Base-by-base conservation (phyloP, 2,888 invertebrate genomes). In the Cryptus armator region DNA sequence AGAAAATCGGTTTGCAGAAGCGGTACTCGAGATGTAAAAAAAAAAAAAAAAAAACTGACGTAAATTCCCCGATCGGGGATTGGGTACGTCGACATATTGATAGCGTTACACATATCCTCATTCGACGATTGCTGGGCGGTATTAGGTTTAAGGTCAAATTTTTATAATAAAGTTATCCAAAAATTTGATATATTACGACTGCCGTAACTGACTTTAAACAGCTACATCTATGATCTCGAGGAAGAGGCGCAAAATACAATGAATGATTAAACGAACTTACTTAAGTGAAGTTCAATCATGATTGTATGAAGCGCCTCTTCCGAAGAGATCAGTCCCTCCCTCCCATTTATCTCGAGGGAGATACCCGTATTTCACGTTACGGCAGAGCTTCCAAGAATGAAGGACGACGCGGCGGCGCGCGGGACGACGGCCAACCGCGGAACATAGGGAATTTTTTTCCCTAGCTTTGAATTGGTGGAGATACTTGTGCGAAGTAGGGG, bases 171-270 rank as follows among this genome's bases (percentile, higher is more conserved):
- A 37, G 37, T 37, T 37, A 37, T 37, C 37, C 37, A 37, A 37
- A 37, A 37, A 37, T 37, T 37, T 37, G 6, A 37, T 37, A 37
- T 37, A 37, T 37, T 5, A 37, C 48, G 48, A 48, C 14, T 51
- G 56, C 77, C 77, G 56, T 77, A 77, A 77, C 67, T 10, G 19
- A 4, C 71, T 79, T 72, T 44, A 44, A 72, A 72, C 66, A 53
- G 24, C 72, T 72, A 72, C 71, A 44, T 37, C 62, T 37, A 9
- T 70, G 62, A 78, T 78, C 78, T 70, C 62, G 37, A 70, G 70
- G 70, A 78, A 70, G 62, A 78, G 68, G 62, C 78, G 70, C 37
- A 19, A 19, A 62, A 78, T 78, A 78, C 75, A 66, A 76, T 64
- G 37, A 37, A 37, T 37, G 3, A 37, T 37, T 37, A 37, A 37